Conservation (phyloP, 2,113 vertebrate genomes). For the Ctenomys sociabilis region DNA sequence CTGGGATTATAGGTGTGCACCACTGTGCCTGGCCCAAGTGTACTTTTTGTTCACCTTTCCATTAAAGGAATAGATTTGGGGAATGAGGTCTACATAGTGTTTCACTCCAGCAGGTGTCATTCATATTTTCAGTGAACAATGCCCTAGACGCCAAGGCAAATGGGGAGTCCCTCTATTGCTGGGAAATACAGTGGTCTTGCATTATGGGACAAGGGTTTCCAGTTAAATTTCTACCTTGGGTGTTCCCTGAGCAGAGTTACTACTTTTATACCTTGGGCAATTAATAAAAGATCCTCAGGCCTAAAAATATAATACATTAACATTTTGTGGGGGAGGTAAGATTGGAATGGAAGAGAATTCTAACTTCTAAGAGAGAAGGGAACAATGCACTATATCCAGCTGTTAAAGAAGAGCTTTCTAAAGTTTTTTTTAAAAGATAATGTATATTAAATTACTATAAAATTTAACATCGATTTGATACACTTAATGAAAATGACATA, state of each 20-base stretch:
- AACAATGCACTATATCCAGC: not conserved
- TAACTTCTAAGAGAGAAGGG: not conserved
- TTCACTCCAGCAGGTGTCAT: not conserved
- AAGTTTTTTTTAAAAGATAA: not conserved
- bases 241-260: not conserved
- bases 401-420: constrained; percentile 39
- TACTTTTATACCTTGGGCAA: not conserved
- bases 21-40: not conserved
- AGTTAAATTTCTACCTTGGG: not conserved
- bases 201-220: not conserved
- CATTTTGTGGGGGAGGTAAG: not conserved
- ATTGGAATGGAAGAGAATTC: constrained; percentile 30
- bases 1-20: not conserved
- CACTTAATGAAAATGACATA: constrained; percentile 11
- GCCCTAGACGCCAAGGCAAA: not conserved
- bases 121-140: constrained; percentile 34
- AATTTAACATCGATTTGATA: constrained; percentile 33
- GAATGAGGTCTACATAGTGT: not conserved
- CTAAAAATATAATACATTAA: constrained; percentile 45
- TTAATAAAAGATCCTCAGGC: constrained; percentile 41
- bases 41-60: constrained; percentile 7
- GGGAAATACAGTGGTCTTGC: not conserved
- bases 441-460: constrained; percentile 27
- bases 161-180: not conserved
- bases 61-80: constrained; percentile 4